phyloP scores from a whole-genome alignment of 2,113 vertebrate species.

The Calyptomena viridis region DNA sequence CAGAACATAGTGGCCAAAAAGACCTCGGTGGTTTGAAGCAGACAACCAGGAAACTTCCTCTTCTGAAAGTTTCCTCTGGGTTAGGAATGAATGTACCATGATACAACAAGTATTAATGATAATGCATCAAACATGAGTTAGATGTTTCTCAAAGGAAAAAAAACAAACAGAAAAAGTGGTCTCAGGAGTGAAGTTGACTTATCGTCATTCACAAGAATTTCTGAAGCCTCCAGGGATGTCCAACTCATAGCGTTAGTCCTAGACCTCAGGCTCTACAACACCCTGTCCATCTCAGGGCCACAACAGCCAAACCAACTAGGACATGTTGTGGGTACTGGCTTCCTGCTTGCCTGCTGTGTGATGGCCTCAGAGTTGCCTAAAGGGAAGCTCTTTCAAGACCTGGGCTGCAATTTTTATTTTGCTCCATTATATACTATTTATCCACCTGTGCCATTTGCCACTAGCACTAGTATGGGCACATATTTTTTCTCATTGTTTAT shows the following conservation, averaged over 20 bases:
- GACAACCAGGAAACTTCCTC: neutral
- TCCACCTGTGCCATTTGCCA: neutral
- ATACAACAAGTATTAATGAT: neutral
- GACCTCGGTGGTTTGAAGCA: neutral
- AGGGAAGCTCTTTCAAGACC: neutral
- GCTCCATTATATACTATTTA: neutral
- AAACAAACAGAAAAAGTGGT: neutral
- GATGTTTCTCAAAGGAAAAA: neutral
- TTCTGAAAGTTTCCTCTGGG: neutral
- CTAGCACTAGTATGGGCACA: neutral
- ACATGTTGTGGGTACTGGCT: no score
- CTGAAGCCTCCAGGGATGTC: neutral
- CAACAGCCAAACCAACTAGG: neutral
- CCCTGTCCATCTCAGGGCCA: neutral
- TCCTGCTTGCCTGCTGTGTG: neutral
- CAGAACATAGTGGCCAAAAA: neutral
- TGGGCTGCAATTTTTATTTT: neutral
- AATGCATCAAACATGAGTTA: neutral
- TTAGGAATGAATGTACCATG: neutral
- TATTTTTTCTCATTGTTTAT: neutral
- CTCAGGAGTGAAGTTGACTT: neutral
- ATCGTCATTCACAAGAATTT: neutral
- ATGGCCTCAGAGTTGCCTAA: neutral
- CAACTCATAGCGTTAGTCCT: neutral
- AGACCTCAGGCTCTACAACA: neutral